phyloP scores from a whole-genome alignment of 1,140 invertebrate genomes.

The Halictus rubicundus region DNA sequence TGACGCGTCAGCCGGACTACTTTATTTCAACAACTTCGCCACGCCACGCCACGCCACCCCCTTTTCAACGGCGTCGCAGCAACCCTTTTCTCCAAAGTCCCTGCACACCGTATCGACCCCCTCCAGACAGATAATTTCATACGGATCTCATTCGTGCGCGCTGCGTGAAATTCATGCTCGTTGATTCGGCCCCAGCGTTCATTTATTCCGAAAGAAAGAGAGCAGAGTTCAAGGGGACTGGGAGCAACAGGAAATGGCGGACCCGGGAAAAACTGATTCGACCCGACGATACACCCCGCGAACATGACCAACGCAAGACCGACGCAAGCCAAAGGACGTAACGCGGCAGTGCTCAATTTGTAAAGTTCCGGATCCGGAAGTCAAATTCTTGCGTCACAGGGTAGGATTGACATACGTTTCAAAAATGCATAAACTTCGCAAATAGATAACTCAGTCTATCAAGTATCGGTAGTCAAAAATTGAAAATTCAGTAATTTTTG shows the following conservation, averaged over 20 bases:
- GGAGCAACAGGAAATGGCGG: slow-evolving; percentile 14
- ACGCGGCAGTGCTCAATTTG: too few species aligned
- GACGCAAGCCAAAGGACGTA: too few species aligned
- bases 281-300: slow-evolving; percentile 40
- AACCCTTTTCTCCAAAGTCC: slow-evolving; percentile 19
- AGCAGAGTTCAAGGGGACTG: background rate
- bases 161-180: slow-evolving; percentile 45
- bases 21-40: slow-evolving; percentile 44
- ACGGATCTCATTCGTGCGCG: slow-evolving; percentile 42
- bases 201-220: slow-evolving; percentile 43
- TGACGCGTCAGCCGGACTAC: slow-evolving; percentile 40
- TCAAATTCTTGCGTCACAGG: too few species aligned
- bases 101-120: background rate
- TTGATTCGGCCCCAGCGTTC: slow-evolving; percentile 13
- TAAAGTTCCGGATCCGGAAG: too few species aligned
- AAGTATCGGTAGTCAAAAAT: too few species aligned
- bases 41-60: too few species aligned
- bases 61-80: slow-evolving; percentile 2
- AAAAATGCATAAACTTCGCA: too few species aligned
- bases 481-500: too few species aligned
- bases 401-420: too few species aligned
- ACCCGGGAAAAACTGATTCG: slow-evolving; percentile 58
- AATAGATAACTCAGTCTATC: too few species aligned
- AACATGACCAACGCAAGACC: slow-evolving; percentile 48
- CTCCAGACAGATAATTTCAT: slow-evolving; percentile 55